Conservation (phyloP, 2,888 invertebrate genomes). For the Oscheius sp. region DNA sequence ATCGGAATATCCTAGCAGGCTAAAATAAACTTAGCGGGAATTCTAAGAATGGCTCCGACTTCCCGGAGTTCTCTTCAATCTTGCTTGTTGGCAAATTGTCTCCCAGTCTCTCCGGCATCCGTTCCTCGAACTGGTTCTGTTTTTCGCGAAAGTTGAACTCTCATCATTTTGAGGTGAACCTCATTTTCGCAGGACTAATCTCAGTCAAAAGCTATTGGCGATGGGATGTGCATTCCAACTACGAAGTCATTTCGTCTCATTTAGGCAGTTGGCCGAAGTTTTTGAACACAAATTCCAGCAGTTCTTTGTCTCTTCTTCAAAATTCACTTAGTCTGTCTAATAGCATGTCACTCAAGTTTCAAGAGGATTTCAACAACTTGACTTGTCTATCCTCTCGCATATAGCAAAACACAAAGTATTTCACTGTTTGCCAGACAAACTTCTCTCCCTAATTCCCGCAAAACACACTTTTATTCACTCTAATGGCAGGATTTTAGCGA, state of each 20-base stretch:
- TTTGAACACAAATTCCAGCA: background rate
- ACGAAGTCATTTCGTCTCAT: background rate
- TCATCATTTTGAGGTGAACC: background rate
- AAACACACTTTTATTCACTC: too few relatives aligned
- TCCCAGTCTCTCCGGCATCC: too few relatives aligned
- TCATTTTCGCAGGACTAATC: background rate
- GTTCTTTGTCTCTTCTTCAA: background rate
- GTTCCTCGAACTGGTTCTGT: too few relatives aligned
- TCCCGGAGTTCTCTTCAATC: background rate
- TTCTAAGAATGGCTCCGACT: background rate
- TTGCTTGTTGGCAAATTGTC: constrained; percentile 3
- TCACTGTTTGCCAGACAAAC: too few relatives aligned
- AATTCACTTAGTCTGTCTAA: background rate
- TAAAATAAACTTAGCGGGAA: background rate
- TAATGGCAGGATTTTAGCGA: too few relatives aligned
- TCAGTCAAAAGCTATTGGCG: background rate
- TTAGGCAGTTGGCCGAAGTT: background rate
- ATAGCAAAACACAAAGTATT: too few relatives aligned
- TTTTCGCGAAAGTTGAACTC: too few relatives aligned
- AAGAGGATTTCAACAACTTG: too few relatives aligned
- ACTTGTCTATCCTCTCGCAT: too few relatives aligned
- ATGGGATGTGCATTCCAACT: background rate
- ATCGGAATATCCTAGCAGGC: too few relatives aligned
- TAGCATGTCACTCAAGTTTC: too few relatives aligned
- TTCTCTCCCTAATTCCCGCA: too few relatives aligned